Percentiles rank a stretch among this genome's conserved stretches.
Evolutionary conservation across 1,140 invertebrate species (phyloP).

Genomic region (Drosophila sechellia): DNA sequence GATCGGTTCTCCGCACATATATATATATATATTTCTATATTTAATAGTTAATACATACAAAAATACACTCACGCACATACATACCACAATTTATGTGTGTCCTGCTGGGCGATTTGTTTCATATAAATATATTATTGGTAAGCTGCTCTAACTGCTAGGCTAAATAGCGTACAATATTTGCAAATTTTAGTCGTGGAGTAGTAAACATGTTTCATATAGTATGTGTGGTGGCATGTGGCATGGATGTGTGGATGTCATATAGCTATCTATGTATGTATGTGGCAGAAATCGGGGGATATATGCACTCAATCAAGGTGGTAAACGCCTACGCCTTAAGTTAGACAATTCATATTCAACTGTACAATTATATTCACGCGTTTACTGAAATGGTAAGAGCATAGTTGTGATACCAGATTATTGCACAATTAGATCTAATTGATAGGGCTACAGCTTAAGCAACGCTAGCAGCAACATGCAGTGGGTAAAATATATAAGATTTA

Average conservation of each 20-base stretch:
- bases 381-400: constrained; percentile 79
- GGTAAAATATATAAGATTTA: no score
- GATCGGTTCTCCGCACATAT: neutral
- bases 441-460: neutral
- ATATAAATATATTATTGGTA: constrained; percentile 30
- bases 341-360: constrained; percentile 69
- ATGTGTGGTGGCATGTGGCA: constrained; percentile 22
- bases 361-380: constrained; percentile 62
- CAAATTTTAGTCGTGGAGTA: constrained; percentile 10
- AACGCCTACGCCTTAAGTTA: constrained; percentile 58
- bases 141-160: constrained; percentile 42
- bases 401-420: constrained; percentile 44
- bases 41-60: constrained; percentile 48
- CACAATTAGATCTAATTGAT: constrained; percentile 18
- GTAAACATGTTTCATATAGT: constrained; percentile 1
- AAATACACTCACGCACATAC: constrained; percentile 42
- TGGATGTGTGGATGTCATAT: constrained; percentile 26
- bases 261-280: constrained; percentile 54
- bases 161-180: constrained; percentile 38
- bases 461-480: constrained; percentile 17
- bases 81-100: constrained; percentile 27
- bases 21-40: neutral
- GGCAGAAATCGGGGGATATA: constrained; percentile 32
- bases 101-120: constrained; percentile 1
- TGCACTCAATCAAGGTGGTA: constrained; percentile 55